Base-by-base conservation (phyloP, 2,888 invertebrate species). In the Archips xylosteana region DNA sequence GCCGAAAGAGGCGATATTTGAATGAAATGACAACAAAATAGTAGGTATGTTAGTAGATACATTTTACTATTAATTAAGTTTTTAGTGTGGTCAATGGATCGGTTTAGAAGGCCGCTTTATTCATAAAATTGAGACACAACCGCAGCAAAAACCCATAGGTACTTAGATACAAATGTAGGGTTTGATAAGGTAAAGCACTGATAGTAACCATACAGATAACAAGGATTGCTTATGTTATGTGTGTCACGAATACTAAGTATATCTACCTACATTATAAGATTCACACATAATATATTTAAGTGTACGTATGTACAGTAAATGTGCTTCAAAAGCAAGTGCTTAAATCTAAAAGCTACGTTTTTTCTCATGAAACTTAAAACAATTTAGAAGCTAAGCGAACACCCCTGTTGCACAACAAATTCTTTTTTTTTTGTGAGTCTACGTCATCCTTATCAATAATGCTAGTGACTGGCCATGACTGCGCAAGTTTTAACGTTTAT, bases 401-500 rank as follows among this genome's bases (percentile, higher is more conserved):
- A 23, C 54, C 3, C 54, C 23, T 51, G 36, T 65, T 65, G 39
- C 51, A 36, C 51, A 65, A 51, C 10, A 15, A 15, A 9, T 36
- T 9, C 34, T 23, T 49, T 65, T 36, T 36, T 47, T 51, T 42
- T n/a, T 15, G 32, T 0, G 6, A 3, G n/a, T 10, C n/a, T 62
- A 39, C 15, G 62, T 62, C 62, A 62, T 51, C 8, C 51, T 70
- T 54, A 62, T 62, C 36, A 60, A 39, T 42, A 54, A 64, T 36
- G 42, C 9, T 23, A 47, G 47, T 67, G 57, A 67, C 23, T 67
- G 54, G 62, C 62, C 60, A 60, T 49, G 12, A 15, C 54, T 15
- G 34, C 10, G 51, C 39, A 51, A 39, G 39, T 39, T 49, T 42
- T 54, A 23, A 32, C 49, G 47, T 60, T 60, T 34, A 60, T 71